Evolutionary conservation across 2,888 invertebrate species (phyloP), one percentile per base, ranked within the genome.

Genomic region (Coronaproctus castanopsis): DNA sequence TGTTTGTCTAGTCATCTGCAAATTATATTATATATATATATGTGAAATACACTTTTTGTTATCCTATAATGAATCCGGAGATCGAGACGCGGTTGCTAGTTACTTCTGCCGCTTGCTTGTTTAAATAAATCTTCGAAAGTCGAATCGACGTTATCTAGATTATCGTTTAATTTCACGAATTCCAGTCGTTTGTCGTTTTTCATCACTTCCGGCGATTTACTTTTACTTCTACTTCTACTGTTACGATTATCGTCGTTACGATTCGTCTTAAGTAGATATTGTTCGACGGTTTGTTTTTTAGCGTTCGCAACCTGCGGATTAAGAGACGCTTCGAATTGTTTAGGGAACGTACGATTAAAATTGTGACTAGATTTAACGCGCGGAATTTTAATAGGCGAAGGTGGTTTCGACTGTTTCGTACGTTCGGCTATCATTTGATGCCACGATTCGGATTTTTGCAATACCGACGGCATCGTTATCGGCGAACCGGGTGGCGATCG

Each of bases 61-160:
- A n/a, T n/a, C n/a, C n/a, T n/a, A n/a, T n/a, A n/a, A n/a, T n/a
- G n/a, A n/a, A n/a, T n/a, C n/a, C n/a, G n/a, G n/a, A n/a, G n/a
- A n/a, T n/a, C n/a, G n/a, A n/a, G n/a, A n/a, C n/a, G n/a, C n/a
- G n/a, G n/a, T n/a, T n/a, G n/a, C n/a, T n/a, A n/a, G n/a, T n/a
- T n/a, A n/a, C n/a, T n/a, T n/a, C 63, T 61, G 59, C 62, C 59
- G 57, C 65, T 54, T 58, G 63, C 63, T 19, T 67, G 67, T 60
- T 63, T 64, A 61, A 89, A 86, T 67, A 90, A 78, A 73, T 84
- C 83, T 71, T 90, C 89, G 76, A 90, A 90, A 66, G 87, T 87
- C 75, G 82, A 83, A 71, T 90, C 90, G 62, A 88, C 85, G 74
- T 88, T 86, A 5, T 68, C 69, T 14, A 69, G 64, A 61, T 68